These are phyloP conservation scores for Pseudochirops corinnae DNA, from an alignment of 2,797 vertebrate species.

Conservation along the genomic window DNA sequence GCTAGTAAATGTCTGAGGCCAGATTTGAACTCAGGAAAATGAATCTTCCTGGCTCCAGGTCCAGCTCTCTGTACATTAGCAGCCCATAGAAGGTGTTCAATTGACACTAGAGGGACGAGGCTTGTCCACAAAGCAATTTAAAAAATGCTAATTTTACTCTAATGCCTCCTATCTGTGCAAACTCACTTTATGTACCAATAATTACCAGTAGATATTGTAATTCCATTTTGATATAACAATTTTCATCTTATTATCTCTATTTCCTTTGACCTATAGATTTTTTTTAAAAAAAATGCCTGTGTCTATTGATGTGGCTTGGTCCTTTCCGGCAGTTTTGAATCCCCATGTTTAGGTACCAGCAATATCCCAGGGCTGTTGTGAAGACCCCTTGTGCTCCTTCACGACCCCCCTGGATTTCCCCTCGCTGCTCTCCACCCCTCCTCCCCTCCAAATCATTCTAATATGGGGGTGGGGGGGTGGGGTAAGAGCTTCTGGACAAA, in stretches of 20 bases:
- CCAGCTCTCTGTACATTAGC: neutral
- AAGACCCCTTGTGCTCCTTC: neutral
- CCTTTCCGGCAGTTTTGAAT: neutral
- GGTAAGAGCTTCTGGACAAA: neutral
- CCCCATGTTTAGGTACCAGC: neutral
- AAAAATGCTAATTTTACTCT: neutral
- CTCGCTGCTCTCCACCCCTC: neutral
- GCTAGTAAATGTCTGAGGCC: neutral
- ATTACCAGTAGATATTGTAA: neutral
- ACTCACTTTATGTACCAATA: neutral
- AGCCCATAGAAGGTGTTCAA: neutral
- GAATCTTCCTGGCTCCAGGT: neutral
- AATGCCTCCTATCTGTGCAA: neutral
- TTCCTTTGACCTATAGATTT: neutral
- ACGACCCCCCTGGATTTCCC: fast-evolving
- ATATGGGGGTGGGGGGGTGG: neutral
- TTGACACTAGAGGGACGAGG: neutral
- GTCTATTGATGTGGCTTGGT: neutral
- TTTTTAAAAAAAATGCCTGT: neutral
- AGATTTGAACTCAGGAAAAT: neutral
- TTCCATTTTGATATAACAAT: neutral
- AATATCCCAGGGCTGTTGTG: neutral
- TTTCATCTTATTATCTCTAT: neutral
- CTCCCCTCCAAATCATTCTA: neutral
- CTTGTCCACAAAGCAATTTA: neutral